Base-by-base conservation (phyloP, 2,888 invertebrate genomes). In the Thymelicus acteon region DNA sequence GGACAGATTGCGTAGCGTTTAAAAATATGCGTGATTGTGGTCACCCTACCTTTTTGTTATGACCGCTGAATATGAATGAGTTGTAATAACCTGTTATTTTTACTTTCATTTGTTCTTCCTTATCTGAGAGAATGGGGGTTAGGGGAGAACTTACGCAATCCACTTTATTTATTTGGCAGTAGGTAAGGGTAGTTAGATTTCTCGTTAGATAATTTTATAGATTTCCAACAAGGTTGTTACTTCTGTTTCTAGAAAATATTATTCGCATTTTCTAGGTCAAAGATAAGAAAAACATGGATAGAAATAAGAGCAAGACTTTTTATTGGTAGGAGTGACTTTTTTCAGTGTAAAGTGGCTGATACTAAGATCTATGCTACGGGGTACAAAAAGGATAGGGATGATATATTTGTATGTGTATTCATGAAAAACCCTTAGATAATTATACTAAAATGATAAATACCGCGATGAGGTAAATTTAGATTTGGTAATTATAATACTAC, bases 1-100 rank as follows among this genome's bases (percentile, higher is more conserved):
- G 8, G 52, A 2, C 19, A 15, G 15, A 15, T 52, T 52, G 8
- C 19, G 54, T 6, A 7, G 6, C 24, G 24, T 54, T 54, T 54
- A 54, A 54, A 54, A 54, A 54, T 54, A 24, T 54, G 24, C 24
- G 58, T 58, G 58, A 39, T 58, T 58, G 39, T 58, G 58, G 39
- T 58, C 58, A 39, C 39, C 39, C 58, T 58, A 58, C 31, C 37
- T n/a, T 58, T 39, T 39, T 39, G 58, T 58, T 58, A 37, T 58
- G 39, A 58, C 58, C 58, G 58, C 58, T 60, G 60, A 40, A 60
- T 60, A 60, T 40, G 60, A 40, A 60, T 60, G 60, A 60, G 60
- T 40, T 40, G 60, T 60, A 60, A 60, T 60, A 39, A 60, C 60
- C 60, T 60, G 40, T 40, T 60, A 60, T 60, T 60, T 60, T 57